Evolutionary conservation across 2,888 invertebrate species (phyloP).

Genomic region (Ceraclea dissimilis): DNA sequence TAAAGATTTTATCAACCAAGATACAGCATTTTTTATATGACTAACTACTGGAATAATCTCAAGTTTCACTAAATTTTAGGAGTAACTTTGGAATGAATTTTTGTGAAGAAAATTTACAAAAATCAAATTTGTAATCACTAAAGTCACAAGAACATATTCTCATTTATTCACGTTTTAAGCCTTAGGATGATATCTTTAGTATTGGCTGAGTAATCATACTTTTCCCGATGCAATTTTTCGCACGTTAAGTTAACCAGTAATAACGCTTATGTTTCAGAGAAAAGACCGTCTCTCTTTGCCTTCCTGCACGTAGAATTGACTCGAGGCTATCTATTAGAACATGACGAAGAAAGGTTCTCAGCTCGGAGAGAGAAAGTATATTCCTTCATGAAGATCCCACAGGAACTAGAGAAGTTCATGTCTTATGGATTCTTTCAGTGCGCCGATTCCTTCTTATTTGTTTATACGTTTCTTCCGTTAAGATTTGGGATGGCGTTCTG

Average conservation of each 20-base stretch:
- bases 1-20: too few relatives aligned
- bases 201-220: too few relatives aligned
- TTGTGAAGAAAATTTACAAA: too few relatives aligned
- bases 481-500: conserved; percentile 82
- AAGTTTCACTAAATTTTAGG: too few relatives aligned
- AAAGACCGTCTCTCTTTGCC: conserved; percentile 47
- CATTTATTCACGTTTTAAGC: too few relatives aligned
- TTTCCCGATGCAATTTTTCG: too few relatives aligned
- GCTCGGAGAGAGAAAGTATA: conserved; percentile 93
- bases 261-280: conserved; percentile 29
- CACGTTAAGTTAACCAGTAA: too few relatives aligned
- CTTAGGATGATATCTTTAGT: too few relatives aligned
- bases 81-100: neutral
- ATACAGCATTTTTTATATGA: too few relatives aligned
- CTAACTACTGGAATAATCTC: too few relatives aligned
- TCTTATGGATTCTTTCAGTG: conserved; percentile 92
- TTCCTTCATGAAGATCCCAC: conserved; percentile 92
- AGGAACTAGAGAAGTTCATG: conserved; percentile 88
- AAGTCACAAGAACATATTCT: too few relatives aligned
- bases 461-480: conserved; percentile 94
- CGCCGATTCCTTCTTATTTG: conserved; percentile 93
- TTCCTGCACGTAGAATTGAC: conserved; percentile 85
- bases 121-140: too few relatives aligned
- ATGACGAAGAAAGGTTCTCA: conserved; percentile 91
- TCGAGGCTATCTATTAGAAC: conserved; percentile 86